These are phyloP conservation scores for Pteronura brasiliensis DNA, from an alignment of 2,113 vertebrate species.

Conservation along the genomic window DNA sequence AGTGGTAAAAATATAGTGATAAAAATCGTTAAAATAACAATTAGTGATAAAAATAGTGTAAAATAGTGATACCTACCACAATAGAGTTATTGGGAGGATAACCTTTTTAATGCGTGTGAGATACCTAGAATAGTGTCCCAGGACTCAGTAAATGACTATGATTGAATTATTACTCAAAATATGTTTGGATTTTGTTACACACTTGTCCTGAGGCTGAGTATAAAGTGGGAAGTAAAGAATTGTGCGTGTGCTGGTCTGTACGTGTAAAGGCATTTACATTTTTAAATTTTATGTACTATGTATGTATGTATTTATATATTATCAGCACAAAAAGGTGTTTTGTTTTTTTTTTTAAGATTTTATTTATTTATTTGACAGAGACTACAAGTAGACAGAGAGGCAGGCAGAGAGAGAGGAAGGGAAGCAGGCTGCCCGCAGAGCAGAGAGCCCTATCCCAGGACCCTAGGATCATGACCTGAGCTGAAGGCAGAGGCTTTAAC, in stretches of 20 bases:
- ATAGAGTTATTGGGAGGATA: background rate
- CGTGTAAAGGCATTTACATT: background rate
- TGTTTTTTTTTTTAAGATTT: background rate
- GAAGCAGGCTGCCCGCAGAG: too few relatives aligned
- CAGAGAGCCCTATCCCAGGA: too few relatives aligned
- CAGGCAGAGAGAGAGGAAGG: too few relatives aligned
- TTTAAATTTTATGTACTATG: background rate
- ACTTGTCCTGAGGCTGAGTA: background rate
- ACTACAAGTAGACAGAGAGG: too few relatives aligned
- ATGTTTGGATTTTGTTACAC: background rate
- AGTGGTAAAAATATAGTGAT: background rate
- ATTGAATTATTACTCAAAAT: background rate
- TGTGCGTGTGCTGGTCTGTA: background rate
- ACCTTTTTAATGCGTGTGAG: background rate
- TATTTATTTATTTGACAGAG: too few relatives aligned
- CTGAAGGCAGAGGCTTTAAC: too few relatives aligned
- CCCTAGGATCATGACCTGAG: too few relatives aligned
- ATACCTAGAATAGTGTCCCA: background rate
- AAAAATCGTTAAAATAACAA: background rate
- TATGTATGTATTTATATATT: background rate
- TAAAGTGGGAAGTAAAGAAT: background rate
- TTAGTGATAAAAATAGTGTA: background rate
- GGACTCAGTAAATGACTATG: background rate
- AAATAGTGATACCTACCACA: background rate
- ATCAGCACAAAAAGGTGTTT: background rate